A percentile compares a stretch with the other conserved stretches of the same genome.
Evolutionary conservation across 2,113 vertebrate species (phyloP).

Genomic region (Poicephalus meyeri): DNA sequence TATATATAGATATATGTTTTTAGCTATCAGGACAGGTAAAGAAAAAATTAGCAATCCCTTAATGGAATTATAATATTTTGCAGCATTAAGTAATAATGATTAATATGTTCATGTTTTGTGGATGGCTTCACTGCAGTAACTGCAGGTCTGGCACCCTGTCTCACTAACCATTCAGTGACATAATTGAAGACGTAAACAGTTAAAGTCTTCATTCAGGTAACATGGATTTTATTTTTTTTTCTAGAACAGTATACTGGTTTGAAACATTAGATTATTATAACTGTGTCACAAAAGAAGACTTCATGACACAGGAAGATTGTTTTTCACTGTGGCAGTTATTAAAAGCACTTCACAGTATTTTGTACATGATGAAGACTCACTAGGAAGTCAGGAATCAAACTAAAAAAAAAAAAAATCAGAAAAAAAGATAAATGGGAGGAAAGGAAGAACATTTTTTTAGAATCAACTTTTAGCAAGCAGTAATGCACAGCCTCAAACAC

Average conservation of each 20-base stretch:
- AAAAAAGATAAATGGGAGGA: not conserved
- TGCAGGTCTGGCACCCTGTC: not conserved
- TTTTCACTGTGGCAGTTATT: not conserved
- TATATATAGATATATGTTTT: not conserved
- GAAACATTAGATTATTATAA: not conserved
- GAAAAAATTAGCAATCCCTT: not conserved
- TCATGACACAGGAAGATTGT: not conserved
- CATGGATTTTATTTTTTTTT: not conserved
- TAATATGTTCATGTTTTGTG: not conserved
- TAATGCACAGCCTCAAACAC: not conserved
- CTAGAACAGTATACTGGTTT: not conserved
- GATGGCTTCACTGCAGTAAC: not conserved
- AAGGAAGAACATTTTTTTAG: not conserved
- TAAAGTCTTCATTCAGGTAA: not conserved
- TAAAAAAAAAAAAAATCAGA: not conserved
- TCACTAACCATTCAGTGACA: not conserved
- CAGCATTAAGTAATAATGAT: not conserved
- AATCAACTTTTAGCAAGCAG: not conserved
- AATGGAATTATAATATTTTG: not conserved
- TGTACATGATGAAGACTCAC: not conserved
- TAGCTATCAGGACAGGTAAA: not conserved
- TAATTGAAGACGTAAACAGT: not conserved
- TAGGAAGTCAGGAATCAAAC: not conserved
- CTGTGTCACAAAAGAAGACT: not conserved
- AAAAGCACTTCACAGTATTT: not conserved